Evolutionary conservation across 2,888 invertebrate species (phyloP), one percentile per base, ranked within the genome.

Genomic region (Rhopalosiphum nymphaeae): DNA sequence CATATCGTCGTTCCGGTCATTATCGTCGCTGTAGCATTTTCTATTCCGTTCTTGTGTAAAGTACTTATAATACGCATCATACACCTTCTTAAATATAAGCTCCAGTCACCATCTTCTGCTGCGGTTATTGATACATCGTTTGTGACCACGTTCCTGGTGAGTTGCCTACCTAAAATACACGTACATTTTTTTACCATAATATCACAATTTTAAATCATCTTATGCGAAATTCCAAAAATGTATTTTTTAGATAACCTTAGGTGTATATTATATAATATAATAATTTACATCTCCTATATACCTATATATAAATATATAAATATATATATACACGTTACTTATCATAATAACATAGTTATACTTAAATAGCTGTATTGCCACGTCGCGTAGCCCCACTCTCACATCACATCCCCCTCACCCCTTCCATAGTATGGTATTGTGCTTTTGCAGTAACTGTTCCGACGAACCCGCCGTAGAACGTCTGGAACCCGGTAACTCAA

Each of bases 361-460:
- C n/a, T n/a, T 36, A 53, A 36, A 88, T 53, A 53, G 88, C 21
- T 53, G 88, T 88, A 13, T 57, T 21, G 29, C 36, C 61, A 29
- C 61, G 26, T 42, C 26, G 36, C 29, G 44, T 29, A 36, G 42
- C 89, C 89, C 86, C 89, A 16, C 61, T 89, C 42, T 13, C 61
- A 42, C 42, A 26, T 89, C 57, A 42, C 36, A 13, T n/a, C 89
- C 89, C 42, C 29, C 86, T 44, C 29, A 26, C 57, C 78, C 53
- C 10, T 21, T 49, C 9, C 92, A 21, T 89, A 93, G 93, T 84
- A 90, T 90, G 93, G 84, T 85, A 46, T 93, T 94, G 90, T 94
- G 90, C 85, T 94, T 94, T 94, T 94, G 90, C 90, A 90, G 53
- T 61, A 85, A 89, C 9, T 90, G 93, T 94, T 57, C 93, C 90